Percentiles rank a stretch among this genome's conserved stretches.
These are phyloP conservation scores for Mythimna ferrago DNA, from an alignment of 2,888 invertebrate species.

Conservation along the genomic window DNA sequence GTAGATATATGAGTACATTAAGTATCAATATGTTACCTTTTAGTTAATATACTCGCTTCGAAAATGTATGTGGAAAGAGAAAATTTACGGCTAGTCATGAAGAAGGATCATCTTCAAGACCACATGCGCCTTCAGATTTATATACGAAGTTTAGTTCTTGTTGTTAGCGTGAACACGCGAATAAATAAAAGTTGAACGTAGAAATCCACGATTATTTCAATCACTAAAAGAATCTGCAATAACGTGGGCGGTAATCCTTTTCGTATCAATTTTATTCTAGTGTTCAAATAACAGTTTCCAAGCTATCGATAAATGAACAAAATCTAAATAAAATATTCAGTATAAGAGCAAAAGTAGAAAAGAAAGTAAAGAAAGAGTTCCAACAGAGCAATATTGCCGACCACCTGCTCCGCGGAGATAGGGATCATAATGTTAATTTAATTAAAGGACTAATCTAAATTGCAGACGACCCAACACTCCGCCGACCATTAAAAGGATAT, in stretches of 20 bases:
- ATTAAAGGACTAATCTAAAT: conserved; percentile 91
- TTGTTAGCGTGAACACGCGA: conserved; percentile 11
- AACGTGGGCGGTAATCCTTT: neutral
- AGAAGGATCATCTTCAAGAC: conserved; percentile 25
- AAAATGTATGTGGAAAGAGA: conserved; percentile 16
- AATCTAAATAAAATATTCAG: conserved; percentile 66
- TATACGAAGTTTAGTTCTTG: conserved; percentile 38
- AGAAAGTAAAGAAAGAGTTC: conserved; percentile 80
- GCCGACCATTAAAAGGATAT: conserved; percentile 89
- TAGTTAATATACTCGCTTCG: conserved; percentile 27
- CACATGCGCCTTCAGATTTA: conserved; percentile 40
- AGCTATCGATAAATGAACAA: conserved; percentile 31
- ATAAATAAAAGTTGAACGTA: conserved; percentile 20
- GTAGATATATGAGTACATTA: conserved; percentile 43
- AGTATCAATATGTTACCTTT: conserved; percentile 50
- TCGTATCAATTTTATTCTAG: conserved; percentile 10
- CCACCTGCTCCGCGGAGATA: conserved; percentile 88
- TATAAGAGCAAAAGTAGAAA: conserved; percentile 71
- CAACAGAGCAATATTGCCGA: conserved; percentile 84
- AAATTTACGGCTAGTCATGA: conserved; percentile 34
- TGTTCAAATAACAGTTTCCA: conserved; percentile 5
- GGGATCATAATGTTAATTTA: conserved; percentile 91
- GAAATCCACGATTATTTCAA: neutral
- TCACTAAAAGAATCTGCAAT: neutral
- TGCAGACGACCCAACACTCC: conserved; percentile 90